Base-by-base conservation (phyloP, 2,797 vertebrate species). In the Gephyroberyx darwinii region DNA sequence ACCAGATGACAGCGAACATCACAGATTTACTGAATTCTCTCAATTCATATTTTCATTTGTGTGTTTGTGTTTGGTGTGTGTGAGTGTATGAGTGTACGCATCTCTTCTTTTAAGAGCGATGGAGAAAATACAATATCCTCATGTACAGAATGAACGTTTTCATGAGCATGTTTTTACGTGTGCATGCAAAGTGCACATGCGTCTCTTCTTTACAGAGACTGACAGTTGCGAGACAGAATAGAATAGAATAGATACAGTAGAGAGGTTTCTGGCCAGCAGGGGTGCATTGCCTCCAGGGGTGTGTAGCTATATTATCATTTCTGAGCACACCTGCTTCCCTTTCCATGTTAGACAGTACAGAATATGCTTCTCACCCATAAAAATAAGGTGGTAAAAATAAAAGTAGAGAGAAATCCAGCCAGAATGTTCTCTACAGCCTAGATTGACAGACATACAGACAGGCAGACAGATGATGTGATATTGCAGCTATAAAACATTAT, bases 401-500 rank as follows among this genome's bases (percentile, higher is more conserved):
- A 26, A 26, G 26, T 26, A 4, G 26, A 26, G 26, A 26, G 26
- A 4, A 26, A 26, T 26, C 26, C 26, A 26, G 26, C 26, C 26
- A 26, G 26, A 26, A 26, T 26, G 26, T 26, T 26, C 26, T 26
- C 26, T 26, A 2, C 26, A 26, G 26, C 26, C 26, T 26, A 2
- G 26, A 26, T 26, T 26, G 26, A 26, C 26, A 26, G 26, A 26
- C 26, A 26, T 26, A 3, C 26, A 26, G 26, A 26, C 26, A 26
- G 26, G 26, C 26, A 26, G 26, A 26, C 26, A 26, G 83, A 87
- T 55, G 75, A 89, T 73, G 57, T 78, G 73, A 78, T 85, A 86
- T 87, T 79, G 19, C 10, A 9, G 10, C 5, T n/a, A 57, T 41
- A n/a, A 37, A 22, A 64, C 39, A 65, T 30, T 22, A 47, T 61